Conservation (phyloP, 2,888 invertebrate species). For the Drosophila cognata region DNA sequence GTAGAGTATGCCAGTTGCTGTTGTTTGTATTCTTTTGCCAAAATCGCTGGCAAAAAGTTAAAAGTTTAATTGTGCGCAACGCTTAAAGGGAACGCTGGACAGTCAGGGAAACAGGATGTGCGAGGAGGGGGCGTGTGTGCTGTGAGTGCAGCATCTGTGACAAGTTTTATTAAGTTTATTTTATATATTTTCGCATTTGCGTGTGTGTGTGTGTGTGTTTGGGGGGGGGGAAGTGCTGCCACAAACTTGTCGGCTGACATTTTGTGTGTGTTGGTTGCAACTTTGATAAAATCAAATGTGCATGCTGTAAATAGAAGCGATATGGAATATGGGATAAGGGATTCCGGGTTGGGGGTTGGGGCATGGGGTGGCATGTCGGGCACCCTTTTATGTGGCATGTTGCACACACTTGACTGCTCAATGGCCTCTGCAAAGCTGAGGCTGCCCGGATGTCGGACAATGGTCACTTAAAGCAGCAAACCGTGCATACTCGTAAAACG, state of each 20-base stretch:
- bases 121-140: slow-evolving; percentile 2
- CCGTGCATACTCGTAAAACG: slow-evolving; percentile 45
- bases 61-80: slow-evolving; percentile 80
- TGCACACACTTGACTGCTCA: slow-evolving; percentile 76
- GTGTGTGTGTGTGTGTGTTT: neutral
- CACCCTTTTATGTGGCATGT: slow-evolving; percentile 64
- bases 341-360: neutral
- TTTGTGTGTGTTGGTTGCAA: slow-evolving; percentile 43
- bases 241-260: slow-evolving; percentile 55
- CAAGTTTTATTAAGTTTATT: slow-evolving; percentile 78
- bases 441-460: slow-evolving; percentile 24
- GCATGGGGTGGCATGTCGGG: slow-evolving; percentile 16
- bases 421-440: slow-evolving; percentile 54
- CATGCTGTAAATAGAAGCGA: slow-evolving; percentile 35
- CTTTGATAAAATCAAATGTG: slow-evolving; percentile 62
- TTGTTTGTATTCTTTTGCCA: slow-evolving; percentile 50
- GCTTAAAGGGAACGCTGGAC: slow-evolving; percentile 58
- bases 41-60: slow-evolving; percentile 67
- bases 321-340: neutral
- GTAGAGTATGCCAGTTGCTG: slow-evolving; percentile 22
- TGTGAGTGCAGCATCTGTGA: slow-evolving; percentile 63
- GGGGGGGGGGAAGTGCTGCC: slow-evolving; percentile 43
- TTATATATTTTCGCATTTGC: slow-evolving; percentile 56
- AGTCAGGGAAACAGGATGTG: slow-evolving; percentile 11
- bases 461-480: slow-evolving; percentile 42